A percentile compares a stretch with the other conserved stretches of the same genome.
phyloP scores from a whole-genome alignment of 1,140 invertebrate species.

The Phthorimaea operculella region DNA sequence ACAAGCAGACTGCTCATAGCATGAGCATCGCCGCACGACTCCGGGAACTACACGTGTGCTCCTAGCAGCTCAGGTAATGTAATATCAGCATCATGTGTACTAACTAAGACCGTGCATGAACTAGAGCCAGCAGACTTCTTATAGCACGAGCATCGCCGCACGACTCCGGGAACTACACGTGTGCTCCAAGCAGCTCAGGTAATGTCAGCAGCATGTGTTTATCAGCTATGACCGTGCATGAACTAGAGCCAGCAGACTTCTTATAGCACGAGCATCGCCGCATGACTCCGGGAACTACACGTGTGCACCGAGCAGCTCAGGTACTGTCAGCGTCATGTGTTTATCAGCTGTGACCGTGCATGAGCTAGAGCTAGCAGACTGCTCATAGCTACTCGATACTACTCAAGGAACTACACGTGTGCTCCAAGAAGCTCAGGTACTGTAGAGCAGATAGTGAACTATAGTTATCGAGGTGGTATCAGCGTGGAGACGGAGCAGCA shows the following conservation, averaged over 20 bases:
- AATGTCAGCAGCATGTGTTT: too few relatives aligned
- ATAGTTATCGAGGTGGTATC: conserved; percentile 89
- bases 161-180: conserved; percentile 91
- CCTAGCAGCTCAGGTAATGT: conserved; percentile 73
- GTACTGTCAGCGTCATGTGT: conserved; percentile 21
- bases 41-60: conserved; percentile 89
- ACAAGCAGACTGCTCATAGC: conserved; percentile 87
- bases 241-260: conserved; percentile 83
- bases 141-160: too few relatives aligned
- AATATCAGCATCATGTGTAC: too few relatives aligned
- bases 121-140: too few relatives aligned
- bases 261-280: too few relatives aligned
- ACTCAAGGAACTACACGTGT: conserved; percentile 91
- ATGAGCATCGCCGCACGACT: too few relatives aligned
- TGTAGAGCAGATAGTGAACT: conserved; percentile 85
- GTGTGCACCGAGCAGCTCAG: conserved; percentile 77
- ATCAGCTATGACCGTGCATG: too few relatives aligned
- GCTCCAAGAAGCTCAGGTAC: conserved; percentile 73
- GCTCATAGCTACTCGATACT: too few relatives aligned
- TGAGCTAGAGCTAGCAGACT: conserved; percentile 86
- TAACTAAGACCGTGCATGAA: too few relatives aligned
- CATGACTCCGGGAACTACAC: conserved; percentile 91
- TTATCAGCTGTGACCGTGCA: conserved; percentile 92
- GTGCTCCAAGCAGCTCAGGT: conserved; percentile 75
- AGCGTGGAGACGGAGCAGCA: conserved; percentile 88